phyloP scores from a whole-genome alignment of 2,888 invertebrate species.

The Phoronis australis region DNA sequence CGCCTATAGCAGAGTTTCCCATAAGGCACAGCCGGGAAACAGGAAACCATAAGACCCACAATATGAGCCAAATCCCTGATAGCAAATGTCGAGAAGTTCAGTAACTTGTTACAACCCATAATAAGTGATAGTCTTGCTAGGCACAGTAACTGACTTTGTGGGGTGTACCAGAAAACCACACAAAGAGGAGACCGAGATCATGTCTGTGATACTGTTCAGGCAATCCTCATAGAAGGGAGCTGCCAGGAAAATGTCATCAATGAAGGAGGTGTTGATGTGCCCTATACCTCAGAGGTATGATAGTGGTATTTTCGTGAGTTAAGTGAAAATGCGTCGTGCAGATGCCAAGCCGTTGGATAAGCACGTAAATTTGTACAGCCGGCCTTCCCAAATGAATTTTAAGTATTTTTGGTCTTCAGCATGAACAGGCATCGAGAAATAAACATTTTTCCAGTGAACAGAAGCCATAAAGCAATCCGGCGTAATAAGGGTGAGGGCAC shows the following conservation, averaged over 20 bases:
- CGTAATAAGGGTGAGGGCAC: background rate
- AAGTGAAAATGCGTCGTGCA: background rate
- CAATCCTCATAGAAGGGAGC: background rate
- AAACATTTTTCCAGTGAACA: background rate
- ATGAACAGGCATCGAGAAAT: background rate
- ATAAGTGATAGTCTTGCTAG: no score
- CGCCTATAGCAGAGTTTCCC: slow-evolving; percentile 5
- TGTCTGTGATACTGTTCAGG: background rate
- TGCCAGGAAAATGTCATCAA: slow-evolving; percentile 1
- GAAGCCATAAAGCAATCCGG: background rate
- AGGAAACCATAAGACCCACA: slow-evolving; percentile 3
- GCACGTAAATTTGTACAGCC: background rate
- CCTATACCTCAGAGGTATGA: background rate
- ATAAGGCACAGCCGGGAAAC: slow-evolving; percentile 2
- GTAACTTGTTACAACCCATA: no score
- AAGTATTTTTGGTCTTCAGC: background rate
- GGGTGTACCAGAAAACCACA: slow-evolving; percentile 3
- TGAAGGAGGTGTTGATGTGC: background rate
- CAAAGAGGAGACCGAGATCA: background rate
- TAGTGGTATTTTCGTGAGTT: background rate
- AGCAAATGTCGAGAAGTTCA: no score
- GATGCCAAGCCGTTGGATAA: background rate
- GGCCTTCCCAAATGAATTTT: background rate
- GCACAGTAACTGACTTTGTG: slow-evolving; percentile 4
- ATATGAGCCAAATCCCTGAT: slow-evolving; percentile 1